Evolutionary conservation across 37 sponge, comb jelly and placozoan genomes (phyloP), one percentile per base, ranked within the genome.

Genomic region (Hexactinellida sp.): DNA sequence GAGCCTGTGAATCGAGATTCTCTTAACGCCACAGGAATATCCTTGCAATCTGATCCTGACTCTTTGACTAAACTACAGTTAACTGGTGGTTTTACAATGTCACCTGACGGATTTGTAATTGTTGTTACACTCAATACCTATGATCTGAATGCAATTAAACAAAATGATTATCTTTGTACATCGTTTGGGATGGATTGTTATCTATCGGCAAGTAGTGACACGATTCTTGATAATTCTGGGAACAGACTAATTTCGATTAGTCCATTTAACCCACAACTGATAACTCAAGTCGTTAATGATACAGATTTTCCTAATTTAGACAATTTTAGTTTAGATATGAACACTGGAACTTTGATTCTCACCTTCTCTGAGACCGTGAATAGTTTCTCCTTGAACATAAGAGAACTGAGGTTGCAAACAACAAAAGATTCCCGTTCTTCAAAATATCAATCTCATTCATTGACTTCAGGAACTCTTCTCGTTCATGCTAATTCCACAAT

Each of bases 321-420:
- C 38, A 85, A 39, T 38, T 95, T 87, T 89, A 91, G 92, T 0
- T 83, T 95, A 1, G 92, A 95, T 76, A 91, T 95, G 91, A 85
- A 93, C 55, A 82, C 24, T 0, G 94, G 94, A 38, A 82, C 86
- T 21, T 82, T 95, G 0, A 83, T 89, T 30, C 87, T 95, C 7
- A 84, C 86, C 34, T 95, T 95, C 87, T 90, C 91, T n/a, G 93
- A 95, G 82, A 95, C 96, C 0, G 82, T 95, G 37, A 90, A 92
- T 54, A 88, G 90, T 30, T 83, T 91, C 1, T 90, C 90, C 0
- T 88, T 95, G 25, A 83, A 87, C 37, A 88, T 93, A 0, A 52
- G 82, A 25, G 89, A 92, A 0, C 21, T 93, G 0, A 25, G 90
- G 21, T 84, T 92, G 23, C 91, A 90, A 39, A 86, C 91, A 5